Percentiles rank a stretch among this genome's conserved stretches.
phyloP scores from a whole-genome alignment of 2,888 invertebrate species.

The Aphidoletes aphidimyza region DNA sequence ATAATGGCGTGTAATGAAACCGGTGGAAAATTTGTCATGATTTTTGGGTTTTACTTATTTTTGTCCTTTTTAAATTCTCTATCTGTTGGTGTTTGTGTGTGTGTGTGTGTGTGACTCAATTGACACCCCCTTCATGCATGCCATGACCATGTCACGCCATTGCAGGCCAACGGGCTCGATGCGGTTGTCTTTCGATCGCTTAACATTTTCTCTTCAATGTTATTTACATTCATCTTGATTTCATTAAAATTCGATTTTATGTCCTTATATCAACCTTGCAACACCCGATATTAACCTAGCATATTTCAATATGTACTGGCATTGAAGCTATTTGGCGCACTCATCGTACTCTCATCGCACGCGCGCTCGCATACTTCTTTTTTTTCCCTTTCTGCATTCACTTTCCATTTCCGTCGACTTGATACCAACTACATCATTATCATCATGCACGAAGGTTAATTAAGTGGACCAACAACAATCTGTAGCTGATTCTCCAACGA shows the following conservation, averaged over 20 bases:
- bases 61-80: conserved; percentile 9
- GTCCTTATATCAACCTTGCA: conserved; percentile 12
- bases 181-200: background rate
- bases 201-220: background rate
- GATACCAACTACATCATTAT: conserved; percentile 16
- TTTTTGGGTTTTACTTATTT: conserved; percentile 48
- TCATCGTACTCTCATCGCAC: background rate
- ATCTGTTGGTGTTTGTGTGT: background rate
- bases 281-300: too few relatives aligned
- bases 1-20: conserved; percentile 53
- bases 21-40: conserved; percentile 47
- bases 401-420: conserved; percentile 38
- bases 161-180: too few relatives aligned
- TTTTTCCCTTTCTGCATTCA: conserved; percentile 1
- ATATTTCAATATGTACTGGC: too few relatives aligned
- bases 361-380: background rate
- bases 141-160: background rate
- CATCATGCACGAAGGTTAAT: conserved; percentile 22
- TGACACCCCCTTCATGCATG: background rate
- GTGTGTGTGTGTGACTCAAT: too few relatives aligned
- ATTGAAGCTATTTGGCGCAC: too few relatives aligned
- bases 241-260: conserved; percentile 46
- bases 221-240: background rate
- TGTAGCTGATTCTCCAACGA: too few relatives aligned
- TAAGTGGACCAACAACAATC: background rate